Evolutionary conservation across 2,888 invertebrate species (phyloP), one percentile per base, ranked within the genome.

Genomic region (Diaperis boleti): DNA sequence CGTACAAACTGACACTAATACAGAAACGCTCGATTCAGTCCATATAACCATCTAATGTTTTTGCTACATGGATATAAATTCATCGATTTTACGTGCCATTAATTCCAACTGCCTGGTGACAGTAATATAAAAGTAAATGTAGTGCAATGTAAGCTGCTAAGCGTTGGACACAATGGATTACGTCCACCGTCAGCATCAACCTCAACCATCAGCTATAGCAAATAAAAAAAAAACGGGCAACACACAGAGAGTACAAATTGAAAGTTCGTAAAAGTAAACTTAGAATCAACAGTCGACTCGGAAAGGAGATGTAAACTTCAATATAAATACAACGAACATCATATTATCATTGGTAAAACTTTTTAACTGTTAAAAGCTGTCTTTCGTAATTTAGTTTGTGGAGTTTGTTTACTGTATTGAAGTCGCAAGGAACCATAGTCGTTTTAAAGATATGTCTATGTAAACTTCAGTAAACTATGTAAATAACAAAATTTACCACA

Each of bases 101-200:
- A 72, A 70, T 65, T 64, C 47, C 67, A 70, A 71, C 70, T 71
- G 69, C 69, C 68, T 73, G 72, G 70, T 74, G 75, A 75, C 76
- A 75, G 70, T 72, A 70, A 70, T 74, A 75, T 75, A 74, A 74
- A 74, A 76, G 70, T 73, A 74, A 76, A 76, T 74, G 74, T 74
- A 72, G 69, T 71, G 74, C 70, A 71, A 66, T 68, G 62, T 72
- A 68, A 74, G 69, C 73, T 56, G 69, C 65, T 65, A 50, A 57
- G 42, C 66, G 61, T 65, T 64, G 55, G 59, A 50, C 65, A 61
- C 33, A 67, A 68, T 65, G 68, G 69, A 62, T 66, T 54, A 56
- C 26, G 26, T 26, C 26, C 26, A 26, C 6, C 26, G 26, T 26
- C n/a, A 26, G n/a, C n/a, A 26, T 26, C 26, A 26, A 26, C 26